Percentiles rank a stretch among this genome's conserved stretches.
These are phyloP conservation scores for Erpobdella octoculata DNA, from an alignment of 2,888 invertebrate species.

Conservation along the genomic window DNA sequence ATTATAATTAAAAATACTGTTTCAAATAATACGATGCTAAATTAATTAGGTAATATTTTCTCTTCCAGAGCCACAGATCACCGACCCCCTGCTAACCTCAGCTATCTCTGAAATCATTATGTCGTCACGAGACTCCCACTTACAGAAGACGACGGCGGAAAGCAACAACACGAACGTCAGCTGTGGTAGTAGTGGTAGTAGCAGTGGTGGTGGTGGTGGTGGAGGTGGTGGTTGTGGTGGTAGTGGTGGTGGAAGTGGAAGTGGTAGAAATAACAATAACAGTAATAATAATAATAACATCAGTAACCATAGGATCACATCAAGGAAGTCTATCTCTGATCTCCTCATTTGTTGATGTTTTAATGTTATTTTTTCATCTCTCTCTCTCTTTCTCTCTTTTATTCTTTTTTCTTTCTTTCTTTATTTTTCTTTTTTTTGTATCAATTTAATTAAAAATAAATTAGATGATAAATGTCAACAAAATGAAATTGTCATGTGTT, in stretches of 20 bases:
- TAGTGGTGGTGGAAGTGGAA: not conserved
- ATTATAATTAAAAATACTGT: no score
- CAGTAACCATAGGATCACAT: not conserved
- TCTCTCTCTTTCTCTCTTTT: no score
- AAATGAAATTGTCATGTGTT: no score
- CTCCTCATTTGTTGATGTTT: constrained; percentile 5
- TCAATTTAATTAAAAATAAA: no score
- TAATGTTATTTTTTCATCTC: no score
- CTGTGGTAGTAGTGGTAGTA: not conserved
- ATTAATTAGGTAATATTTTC: not conserved
- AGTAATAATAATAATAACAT: constrained; percentile 7
- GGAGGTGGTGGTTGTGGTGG: not conserved
- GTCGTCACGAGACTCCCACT: constrained; percentile 4
- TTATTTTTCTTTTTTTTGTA: no score
- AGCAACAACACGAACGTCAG: not conserved
- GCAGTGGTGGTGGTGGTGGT: not conserved
- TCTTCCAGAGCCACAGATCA: not conserved
- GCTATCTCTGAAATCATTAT: constrained; percentile 8
- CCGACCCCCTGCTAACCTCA: not conserved
- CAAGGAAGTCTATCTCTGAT: constrained; percentile 13
- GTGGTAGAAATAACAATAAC: not conserved
- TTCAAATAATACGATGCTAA: not conserved
- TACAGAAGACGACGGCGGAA: no score
- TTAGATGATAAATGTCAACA: no score
- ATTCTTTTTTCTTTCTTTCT: no score